Conservation (phyloP, 2,797 vertebrate species). For the Uromys caudimaculatus region DNA sequence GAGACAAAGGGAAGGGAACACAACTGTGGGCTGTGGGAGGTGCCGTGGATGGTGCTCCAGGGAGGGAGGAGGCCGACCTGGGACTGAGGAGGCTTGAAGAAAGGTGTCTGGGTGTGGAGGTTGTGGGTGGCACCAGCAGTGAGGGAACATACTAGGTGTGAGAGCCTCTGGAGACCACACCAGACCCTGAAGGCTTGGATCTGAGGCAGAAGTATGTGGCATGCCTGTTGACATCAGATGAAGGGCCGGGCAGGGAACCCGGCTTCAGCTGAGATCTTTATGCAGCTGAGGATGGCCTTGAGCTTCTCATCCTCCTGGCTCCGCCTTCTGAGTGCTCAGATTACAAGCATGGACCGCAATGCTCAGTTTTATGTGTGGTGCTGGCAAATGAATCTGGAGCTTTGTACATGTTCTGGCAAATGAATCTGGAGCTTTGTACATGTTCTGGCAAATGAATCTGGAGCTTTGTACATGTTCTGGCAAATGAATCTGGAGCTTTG, state of each 20-base stretch:
- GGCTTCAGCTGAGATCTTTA: background rate
- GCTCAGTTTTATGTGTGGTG: background rate
- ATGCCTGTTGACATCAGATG: accelerated
- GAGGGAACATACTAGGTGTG: background rate
- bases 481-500: background rate
- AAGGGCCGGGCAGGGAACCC: too few relatives aligned
- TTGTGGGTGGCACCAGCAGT: accelerated
- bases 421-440: too few relatives aligned
- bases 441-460: background rate
- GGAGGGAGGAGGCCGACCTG: background rate
- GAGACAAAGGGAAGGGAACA: background rate
- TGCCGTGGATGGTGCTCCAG: background rate
- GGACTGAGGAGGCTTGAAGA: background rate
- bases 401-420: background rate
- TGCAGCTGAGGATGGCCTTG: background rate
- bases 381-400: background rate
- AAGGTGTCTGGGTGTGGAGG: background rate
- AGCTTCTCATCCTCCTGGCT: background rate
- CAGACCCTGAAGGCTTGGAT: background rate
- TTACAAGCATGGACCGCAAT: background rate
- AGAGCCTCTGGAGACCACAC: background rate
- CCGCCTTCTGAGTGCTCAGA: background rate
- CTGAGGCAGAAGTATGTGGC: background rate
- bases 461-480: too few relatives aligned
- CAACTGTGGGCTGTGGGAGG: background rate